Evolutionary conservation across 2,797 vertebrate species (phyloP), one percentile per base, ranked within the genome.

Genomic region (Podarcis lilfordi): DNA sequence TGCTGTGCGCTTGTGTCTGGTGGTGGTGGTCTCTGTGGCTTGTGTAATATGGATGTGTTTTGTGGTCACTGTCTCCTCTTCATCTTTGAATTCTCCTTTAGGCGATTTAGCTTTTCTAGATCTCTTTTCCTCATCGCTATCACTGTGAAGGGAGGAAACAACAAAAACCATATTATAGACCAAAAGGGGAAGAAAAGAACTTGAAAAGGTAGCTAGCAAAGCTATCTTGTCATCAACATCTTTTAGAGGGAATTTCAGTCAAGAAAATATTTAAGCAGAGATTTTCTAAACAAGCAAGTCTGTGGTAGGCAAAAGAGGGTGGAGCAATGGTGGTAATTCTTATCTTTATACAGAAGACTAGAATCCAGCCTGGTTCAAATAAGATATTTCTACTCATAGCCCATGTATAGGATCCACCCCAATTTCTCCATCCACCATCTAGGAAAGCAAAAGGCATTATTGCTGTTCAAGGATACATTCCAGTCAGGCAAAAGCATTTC

Each of bases 11-110:
- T 99, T 99, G 92, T 98, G 97, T 88, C 97, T 97, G 37, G 98
- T 98, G 45, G 98, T 98, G 43, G 98, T 98, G 17, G 98, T 99
- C 96, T 99, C 98, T 83, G 98, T 99, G 93, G 98, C 98, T 96
- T 99, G 98, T 92, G 98, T 98, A 89, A 99, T 98, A 76, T 98
- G 98, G 92, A 98, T 97, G 85, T 98, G 98, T 97, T 98, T 99
- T 45, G 98, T 98, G 32, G 98, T 99, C 92, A 99, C 98, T 0
- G 98, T 99, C 92, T 99, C 98, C 90, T 99, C 98, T 91, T 99
- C 98, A 88, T 99, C 99, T 97, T 98, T 99, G 95, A 99, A 99
- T 92, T 99, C 98, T 88, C 96, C 95, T 95, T 97, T 97, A 88
- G 97, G 96, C 91, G 97, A 98, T 92, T 97, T 98, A 87, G 98